Base-by-base conservation (phyloP, 1,140 invertebrate genomes). In the Leptinotarsa defecta region DNA sequence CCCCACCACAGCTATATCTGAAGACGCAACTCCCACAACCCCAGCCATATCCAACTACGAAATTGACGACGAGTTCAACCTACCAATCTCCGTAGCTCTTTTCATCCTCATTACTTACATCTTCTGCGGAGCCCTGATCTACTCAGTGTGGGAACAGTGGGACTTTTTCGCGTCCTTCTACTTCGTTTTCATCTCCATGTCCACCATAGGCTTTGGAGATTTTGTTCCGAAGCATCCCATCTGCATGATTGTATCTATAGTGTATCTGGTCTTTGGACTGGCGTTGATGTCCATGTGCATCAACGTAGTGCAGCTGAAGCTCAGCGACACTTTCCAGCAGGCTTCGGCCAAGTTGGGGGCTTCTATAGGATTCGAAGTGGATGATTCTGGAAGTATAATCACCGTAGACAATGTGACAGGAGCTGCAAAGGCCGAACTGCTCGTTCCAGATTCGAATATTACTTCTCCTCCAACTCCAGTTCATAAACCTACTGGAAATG, bases 241-340 rank as follows among this genome's bases (percentile, higher is more conserved):
- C 83, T 96, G 93, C 79, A 96, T 98, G 92, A 95, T 97, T 90
- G 90, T 92, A 69, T 95, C 96, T 17, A 97, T 97, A 79, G 90
- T 98, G 22, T 98, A 98, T 84, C 87, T 99, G 43, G 91, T 98
- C 6, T 97, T 99, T 81, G 97, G 97, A 65, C 87, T 99, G 69
- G 94, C 97, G 0, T 87, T 99, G 11, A 97, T 97, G 48, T 96
- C 95, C 79, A 98, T 98, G 94, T 98, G 96, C 86, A 97, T 99
- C 83, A 98, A 98, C 83, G 95, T 98, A 34, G 95, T 98, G 62
- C 96, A 98, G 87, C 94, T 94, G 77, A 91, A 91, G 85, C 83
- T 96, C 13, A 93, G 93, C 19, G 92, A 94, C 84, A 94, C 94
- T 1, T 96, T 96, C 81, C 91, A 91, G 81, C 91, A 93, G 78